Evolutionary conservation across 2,888 invertebrate genomes (phyloP).

Genomic region (Nowickia ferox): DNA sequence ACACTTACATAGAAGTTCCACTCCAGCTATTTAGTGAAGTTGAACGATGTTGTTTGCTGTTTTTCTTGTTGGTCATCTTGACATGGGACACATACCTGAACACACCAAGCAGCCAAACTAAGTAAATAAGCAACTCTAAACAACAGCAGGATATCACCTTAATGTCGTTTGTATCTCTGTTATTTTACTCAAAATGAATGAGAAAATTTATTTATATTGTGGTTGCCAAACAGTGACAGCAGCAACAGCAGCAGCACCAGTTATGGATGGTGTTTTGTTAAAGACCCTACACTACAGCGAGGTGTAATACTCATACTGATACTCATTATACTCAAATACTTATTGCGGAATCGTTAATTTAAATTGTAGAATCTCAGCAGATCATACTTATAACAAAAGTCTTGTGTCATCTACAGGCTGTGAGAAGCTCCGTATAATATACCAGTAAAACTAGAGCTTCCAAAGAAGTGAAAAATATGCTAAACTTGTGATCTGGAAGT

Average conservation of each 20-base stretch:
- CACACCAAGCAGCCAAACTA: constrained; percentile 53
- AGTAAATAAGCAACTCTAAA: constrained; percentile 45
- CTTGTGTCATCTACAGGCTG: no score
- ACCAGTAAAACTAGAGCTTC: no score
- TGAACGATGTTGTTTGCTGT: constrained; percentile 51
- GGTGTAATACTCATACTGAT: not conserved
- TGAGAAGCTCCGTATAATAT: no score
- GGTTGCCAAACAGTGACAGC: constrained; percentile 59
- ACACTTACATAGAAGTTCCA: constrained; percentile 3
- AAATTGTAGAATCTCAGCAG: no score
- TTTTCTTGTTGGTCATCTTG: constrained; percentile 53
- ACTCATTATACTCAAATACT: no score
- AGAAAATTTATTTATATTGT: constrained; percentile 66
- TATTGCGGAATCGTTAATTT: no score
- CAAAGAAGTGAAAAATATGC: no score
- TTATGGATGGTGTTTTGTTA: constrained; percentile 21
- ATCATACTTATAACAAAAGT: no score
- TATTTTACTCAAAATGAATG: constrained; percentile 38
- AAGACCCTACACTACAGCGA: not conserved
- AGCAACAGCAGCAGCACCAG: not conserved
- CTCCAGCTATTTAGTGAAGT: constrained; percentile 56
- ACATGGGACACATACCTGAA: constrained; percentile 71
- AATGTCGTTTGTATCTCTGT: constrained; percentile 64
- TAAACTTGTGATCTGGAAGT: no score
- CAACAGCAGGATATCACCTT: constrained; percentile 71